These are phyloP conservation scores for Sceloporus tristichus DNA, from an alignment of 2,113 vertebrate genomes.

Conservation along the genomic window DNA sequence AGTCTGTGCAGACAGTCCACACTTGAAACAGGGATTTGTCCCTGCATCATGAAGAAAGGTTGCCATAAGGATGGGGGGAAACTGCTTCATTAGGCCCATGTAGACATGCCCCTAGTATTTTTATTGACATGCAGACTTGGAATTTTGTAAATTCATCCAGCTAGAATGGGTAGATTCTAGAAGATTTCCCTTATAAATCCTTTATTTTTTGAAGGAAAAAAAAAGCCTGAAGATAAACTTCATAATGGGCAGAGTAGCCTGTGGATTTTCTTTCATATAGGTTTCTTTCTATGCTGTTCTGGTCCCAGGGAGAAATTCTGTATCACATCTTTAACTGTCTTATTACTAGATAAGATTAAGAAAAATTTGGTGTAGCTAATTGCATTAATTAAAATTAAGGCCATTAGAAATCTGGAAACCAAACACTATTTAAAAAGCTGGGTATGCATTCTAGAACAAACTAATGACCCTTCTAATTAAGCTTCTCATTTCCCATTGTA, in stretches of 20 bases:
- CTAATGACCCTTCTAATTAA: not conserved
- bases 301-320: slow-evolving; percentile 6
- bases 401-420: slow-evolving; percentile 28
- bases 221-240: slow-evolving; percentile 14
- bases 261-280: slow-evolving; percentile 16
- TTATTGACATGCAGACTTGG: not conserved
- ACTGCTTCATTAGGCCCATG: too few relatives aligned
- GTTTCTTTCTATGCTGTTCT: slow-evolving; percentile 27
- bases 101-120: too few relatives aligned
- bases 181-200: slow-evolving; percentile 10
- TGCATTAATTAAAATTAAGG: slow-evolving; percentile 11
- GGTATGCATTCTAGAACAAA: not conserved
- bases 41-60: too few relatives aligned
- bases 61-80: too few relatives aligned
- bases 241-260: slow-evolving; percentile 4
- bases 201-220: not conserved
- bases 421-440: not conserved
- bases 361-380: slow-evolving; percentile 32
- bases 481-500: not conserved
- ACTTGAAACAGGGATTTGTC: too few relatives aligned
- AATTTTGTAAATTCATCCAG: not conserved
- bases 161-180: slow-evolving; percentile 10
- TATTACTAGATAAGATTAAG: slow-evolving; percentile 31
- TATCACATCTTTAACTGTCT: slow-evolving; percentile 6
- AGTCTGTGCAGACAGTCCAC: too few relatives aligned